A percentile compares a stretch with the other conserved stretches of the same genome.
Evolutionary conservation across 2,888 invertebrate species (phyloP).

Genomic region (Adelphocoris suturalis): DNA sequence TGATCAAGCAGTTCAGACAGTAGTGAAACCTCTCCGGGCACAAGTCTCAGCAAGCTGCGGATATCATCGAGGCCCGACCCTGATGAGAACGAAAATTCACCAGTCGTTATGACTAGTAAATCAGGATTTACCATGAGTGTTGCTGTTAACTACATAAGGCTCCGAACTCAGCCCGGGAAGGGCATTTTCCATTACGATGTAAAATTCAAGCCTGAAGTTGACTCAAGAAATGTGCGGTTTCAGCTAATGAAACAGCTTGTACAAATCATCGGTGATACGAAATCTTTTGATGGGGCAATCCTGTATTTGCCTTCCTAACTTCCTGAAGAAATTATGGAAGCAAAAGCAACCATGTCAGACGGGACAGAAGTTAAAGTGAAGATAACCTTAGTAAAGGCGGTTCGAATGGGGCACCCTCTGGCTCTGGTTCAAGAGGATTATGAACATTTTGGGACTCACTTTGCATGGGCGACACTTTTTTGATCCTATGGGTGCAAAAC

Average conservation of each 20-base stretch:
- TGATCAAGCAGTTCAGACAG: background rate
- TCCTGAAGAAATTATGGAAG: conserved; percentile 19
- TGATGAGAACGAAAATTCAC: conserved; percentile 39
- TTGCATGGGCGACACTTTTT: conserved; percentile 89
- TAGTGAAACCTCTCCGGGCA: background rate
- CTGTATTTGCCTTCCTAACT: conserved; percentile 84
- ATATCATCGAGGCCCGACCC: background rate
- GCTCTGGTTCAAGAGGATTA: conserved; percentile 87
- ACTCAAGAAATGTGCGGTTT: conserved; percentile 84
- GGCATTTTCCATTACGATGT: conserved; percentile 93
- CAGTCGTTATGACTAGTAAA: conserved; percentile 71
- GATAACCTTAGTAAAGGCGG: conserved; percentile 78
- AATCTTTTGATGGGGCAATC: conserved; percentile 87
- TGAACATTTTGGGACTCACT: conserved; percentile 87
- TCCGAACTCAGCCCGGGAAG: conserved; percentile 84
- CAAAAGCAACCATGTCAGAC: conserved; percentile 33
- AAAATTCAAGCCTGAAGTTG: conserved; percentile 86
- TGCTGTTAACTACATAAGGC: conserved; percentile 86
- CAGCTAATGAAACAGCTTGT: conserved; percentile 83
- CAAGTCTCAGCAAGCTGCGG: background rate
- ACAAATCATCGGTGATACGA: conserved; percentile 83
- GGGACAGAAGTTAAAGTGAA: conserved; percentile 77
- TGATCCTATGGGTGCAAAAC: conserved; percentile 85
- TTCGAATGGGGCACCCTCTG: conserved; percentile 77
- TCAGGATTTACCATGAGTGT: conserved; percentile 79